Percentiles rank a stretch among this genome's conserved stretches.
phyloP scores from a whole-genome alignment of 2,113 vertebrate species.

The Elephas maximus region DNA sequence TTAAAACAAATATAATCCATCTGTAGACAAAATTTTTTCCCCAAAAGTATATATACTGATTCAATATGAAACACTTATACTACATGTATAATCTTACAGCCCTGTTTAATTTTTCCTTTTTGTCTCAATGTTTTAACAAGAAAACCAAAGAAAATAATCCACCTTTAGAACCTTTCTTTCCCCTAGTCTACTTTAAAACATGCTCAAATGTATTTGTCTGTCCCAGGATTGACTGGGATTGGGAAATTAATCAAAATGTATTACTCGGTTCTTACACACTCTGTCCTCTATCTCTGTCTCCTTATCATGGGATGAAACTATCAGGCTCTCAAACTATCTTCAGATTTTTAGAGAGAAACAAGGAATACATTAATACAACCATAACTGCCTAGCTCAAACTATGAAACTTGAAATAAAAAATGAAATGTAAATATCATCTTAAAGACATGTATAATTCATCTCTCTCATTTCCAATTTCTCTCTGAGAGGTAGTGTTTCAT shows the following conservation, averaged over 20 bases:
- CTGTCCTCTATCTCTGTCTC: not conserved
- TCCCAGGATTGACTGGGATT: not conserved
- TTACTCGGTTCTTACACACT: not conserved
- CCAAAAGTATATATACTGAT: not conserved
- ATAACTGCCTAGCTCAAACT: slow-evolving; percentile 8
- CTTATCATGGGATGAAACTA: not conserved
- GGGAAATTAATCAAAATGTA: slow-evolving; percentile 22
- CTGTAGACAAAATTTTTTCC: not conserved
- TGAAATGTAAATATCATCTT: slow-evolving; percentile 27
- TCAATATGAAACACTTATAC: slow-evolving; percentile 36
- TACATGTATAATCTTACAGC: not conserved
- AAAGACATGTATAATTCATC: slow-evolving; percentile 12
- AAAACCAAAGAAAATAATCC: slow-evolving; percentile 34
- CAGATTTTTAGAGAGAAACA: not conserved
- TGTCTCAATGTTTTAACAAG: slow-evolving; percentile 22
- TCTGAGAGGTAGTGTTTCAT: slow-evolving; percentile 21
- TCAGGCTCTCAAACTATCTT: not conserved
- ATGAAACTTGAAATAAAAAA: slow-evolving; percentile 44
- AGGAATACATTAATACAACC: not conserved
- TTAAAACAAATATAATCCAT: slow-evolving; percentile 57
- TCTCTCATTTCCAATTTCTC: slow-evolving; percentile 52
- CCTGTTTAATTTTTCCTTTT: not conserved
- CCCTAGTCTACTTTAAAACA: not conserved
- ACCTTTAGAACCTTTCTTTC: not conserved
- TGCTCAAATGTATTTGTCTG: not conserved